A percentile compares a stretch with the other conserved stretches of the same genome.
Evolutionary conservation across 2,113 vertebrate species (phyloP).

Genomic region (Sisor rabdophorus): DNA sequence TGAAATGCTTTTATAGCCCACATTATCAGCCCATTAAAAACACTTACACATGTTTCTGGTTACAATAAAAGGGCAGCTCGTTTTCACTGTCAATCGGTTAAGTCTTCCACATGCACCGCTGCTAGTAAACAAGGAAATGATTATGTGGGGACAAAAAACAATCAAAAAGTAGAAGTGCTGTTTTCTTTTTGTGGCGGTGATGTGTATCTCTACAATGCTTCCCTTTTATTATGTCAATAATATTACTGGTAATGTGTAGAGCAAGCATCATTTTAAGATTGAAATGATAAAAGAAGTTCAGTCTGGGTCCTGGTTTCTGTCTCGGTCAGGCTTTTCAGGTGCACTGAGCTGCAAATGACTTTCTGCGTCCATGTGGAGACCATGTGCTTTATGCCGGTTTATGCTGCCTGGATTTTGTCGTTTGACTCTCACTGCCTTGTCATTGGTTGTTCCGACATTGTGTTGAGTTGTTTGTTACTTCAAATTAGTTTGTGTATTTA

Average conservation of each 20-base stretch:
- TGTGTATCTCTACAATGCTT: neutral
- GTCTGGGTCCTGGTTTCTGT: neutral
- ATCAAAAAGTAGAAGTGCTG: conserved; percentile 4
- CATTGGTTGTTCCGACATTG: too few species aligned
- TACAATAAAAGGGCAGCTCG: conserved; percentile 15
- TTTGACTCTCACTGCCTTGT: too few species aligned
- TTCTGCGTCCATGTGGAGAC: too few species aligned
- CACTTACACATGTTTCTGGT: conserved; percentile 37
- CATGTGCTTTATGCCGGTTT: too few species aligned
- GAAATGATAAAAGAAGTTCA: neutral
- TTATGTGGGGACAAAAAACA: neutral
- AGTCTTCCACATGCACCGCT: neutral
- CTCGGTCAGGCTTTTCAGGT: too few species aligned
- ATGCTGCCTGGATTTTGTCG: too few species aligned
- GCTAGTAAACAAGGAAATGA: conserved; percentile 9
- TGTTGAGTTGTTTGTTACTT: too few species aligned
- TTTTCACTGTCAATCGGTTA: conserved; percentile 2
- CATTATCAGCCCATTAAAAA: conserved; percentile 24
- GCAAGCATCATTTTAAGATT: neutral
- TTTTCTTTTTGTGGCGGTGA: neutral
- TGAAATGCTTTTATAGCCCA: conserved; percentile 25
- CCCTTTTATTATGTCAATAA: neutral
- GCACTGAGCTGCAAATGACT: too few species aligned
- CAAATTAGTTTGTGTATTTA: too few species aligned
- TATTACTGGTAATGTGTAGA: neutral